A percentile compares a stretch with the other conserved stretches of the same genome.
These are phyloP conservation scores for Dipus sagitta DNA, from an alignment of 2,797 vertebrate genomes.

Conservation along the genomic window DNA sequence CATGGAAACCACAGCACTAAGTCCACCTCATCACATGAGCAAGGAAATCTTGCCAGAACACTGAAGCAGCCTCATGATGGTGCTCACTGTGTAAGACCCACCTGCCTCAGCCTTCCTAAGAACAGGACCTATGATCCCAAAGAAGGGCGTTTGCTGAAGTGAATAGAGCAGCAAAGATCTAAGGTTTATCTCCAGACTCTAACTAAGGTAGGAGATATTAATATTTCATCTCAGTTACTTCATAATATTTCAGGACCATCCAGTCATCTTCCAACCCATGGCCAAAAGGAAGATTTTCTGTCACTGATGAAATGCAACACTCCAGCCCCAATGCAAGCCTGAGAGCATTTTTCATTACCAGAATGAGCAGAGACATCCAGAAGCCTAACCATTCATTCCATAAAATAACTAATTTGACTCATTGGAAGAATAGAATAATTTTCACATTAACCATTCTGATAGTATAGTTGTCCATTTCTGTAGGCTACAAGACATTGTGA, in stretches of 20 bases:
- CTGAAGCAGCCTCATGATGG: background rate
- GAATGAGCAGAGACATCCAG: conserved; percentile 44
- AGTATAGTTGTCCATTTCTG: conserved; percentile 65
- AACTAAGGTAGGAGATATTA: background rate
- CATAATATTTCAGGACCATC: background rate
- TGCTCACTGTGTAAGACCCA: background rate
- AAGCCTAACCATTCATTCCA: background rate
- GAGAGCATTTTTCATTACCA: background rate
- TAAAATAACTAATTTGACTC: conserved; percentile 50
- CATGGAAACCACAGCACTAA: background rate
- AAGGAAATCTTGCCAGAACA: background rate
- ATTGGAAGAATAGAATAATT: background rate
- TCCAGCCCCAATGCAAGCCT: background rate
- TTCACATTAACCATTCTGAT: conserved; percentile 3
- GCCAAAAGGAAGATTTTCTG: conserved; percentile 5
- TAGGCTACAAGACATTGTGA: conserved; percentile 65
- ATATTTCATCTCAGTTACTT: conserved; percentile 10
- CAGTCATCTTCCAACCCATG: background rate
- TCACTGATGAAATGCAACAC: conserved; percentile 6
- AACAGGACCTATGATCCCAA: background rate
- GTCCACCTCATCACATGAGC: background rate
- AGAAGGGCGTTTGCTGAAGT: background rate
- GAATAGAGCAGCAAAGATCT: background rate
- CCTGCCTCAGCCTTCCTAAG: background rate
- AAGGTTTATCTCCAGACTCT: background rate